Percentiles rank a stretch among this genome's conserved stretches.
Conservation (phyloP, 2,113 vertebrate species). For the Solea solea region DNA sequence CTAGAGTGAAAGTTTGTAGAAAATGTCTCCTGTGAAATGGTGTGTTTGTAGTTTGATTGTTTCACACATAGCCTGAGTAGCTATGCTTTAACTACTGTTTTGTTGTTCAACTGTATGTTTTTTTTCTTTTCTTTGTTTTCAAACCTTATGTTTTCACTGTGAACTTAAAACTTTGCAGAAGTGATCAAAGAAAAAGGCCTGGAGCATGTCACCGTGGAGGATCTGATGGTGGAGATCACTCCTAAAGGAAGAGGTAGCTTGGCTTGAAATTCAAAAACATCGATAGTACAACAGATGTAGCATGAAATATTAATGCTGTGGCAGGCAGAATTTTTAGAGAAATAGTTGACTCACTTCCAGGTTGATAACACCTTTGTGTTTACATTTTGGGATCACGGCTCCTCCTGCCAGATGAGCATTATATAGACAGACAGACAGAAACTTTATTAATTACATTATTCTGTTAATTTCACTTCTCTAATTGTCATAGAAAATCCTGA, state of each 20-base stretch:
- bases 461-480: no score
- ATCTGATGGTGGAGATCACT: constrained; percentile 96
- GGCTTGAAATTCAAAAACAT: not conserved
- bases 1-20: not conserved
- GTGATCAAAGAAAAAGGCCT: constrained; percentile 98
- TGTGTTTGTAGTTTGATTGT: no score
- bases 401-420: no score
- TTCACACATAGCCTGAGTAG: not conserved
- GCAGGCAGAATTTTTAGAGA: not conserved
- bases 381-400: no score
- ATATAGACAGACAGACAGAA: no score
- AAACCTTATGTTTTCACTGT: not conserved
- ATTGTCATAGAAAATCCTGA: no score
- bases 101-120: not conserved
- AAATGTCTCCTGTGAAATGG: no score
- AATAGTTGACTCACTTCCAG: not conserved
- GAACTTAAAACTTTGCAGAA: constrained; percentile 79
- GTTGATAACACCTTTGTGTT: no score
- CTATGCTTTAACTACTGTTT: not conserved
- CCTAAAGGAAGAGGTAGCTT: constrained; percentile 96
- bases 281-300: not conserved
- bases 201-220: constrained; percentile 97
- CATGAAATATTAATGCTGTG: not conserved
- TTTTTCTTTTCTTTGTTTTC: not conserved
- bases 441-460: no score